phyloP scores from a whole-genome alignment of 2,113 vertebrate genomes.

The Mesocricetus auratus region DNA sequence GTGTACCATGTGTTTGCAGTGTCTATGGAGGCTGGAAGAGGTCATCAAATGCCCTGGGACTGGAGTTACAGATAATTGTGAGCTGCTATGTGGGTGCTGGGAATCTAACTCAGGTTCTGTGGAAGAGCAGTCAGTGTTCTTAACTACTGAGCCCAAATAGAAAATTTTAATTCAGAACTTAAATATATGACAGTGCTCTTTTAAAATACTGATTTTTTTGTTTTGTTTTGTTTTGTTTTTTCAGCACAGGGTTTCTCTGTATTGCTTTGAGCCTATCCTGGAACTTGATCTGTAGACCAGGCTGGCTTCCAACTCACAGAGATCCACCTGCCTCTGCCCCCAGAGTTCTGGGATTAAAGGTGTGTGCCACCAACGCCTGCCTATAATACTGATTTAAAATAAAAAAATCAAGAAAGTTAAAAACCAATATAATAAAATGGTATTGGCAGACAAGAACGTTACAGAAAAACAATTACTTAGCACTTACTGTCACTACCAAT shows the following conservation, averaged over 20 bases:
- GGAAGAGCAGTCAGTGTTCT: neutral
- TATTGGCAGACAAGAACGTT: neutral
- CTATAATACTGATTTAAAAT: neutral
- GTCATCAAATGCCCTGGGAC: neutral
- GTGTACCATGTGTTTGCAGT: neutral
- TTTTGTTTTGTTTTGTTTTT: too few species aligned
- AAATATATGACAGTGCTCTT: conserved; percentile 6
- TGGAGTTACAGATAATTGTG: neutral
- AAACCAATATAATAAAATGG: neutral
- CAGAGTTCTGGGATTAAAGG: too few species aligned
- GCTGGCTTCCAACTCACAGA: too few species aligned
- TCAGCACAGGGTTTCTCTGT: too few species aligned
- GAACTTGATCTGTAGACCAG: too few species aligned
- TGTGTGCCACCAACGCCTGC: too few species aligned
- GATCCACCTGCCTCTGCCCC: too few species aligned
- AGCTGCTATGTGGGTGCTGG: neutral
- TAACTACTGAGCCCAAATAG: neutral
- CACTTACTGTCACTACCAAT: neutral
- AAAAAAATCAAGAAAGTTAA: conserved; percentile 33
- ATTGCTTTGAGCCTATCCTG: too few species aligned
- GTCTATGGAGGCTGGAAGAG: neutral
- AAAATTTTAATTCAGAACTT: conserved; percentile 43
- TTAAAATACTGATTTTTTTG: conserved; percentile 12
- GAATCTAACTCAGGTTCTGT: too few species aligned
- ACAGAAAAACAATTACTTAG: conserved; percentile 28